Conservation (phyloP, 1,140 invertebrate species). For the Sminthurides bifidus region DNA sequence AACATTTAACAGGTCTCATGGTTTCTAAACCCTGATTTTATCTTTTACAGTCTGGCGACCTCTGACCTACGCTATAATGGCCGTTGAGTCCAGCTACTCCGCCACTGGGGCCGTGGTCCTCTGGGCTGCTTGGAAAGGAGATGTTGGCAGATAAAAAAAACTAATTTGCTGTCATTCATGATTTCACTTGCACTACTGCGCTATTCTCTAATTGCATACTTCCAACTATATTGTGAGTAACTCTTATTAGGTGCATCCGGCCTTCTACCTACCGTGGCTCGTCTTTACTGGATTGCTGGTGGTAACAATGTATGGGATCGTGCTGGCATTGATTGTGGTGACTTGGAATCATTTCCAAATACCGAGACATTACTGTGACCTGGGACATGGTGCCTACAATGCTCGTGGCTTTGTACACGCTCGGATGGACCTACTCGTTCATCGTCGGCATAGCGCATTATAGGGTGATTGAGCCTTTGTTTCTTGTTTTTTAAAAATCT, state of each 20-base stretch:
- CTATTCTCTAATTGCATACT: not conserved
- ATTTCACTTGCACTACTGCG: not conserved
- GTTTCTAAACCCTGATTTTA: not conserved
- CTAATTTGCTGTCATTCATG: not conserved
- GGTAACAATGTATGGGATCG: not conserved
- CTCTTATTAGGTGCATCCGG: slow-evolving; percentile 6
- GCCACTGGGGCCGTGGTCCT: slow-evolving; percentile 1
- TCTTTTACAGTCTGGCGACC: slow-evolving; percentile 16
- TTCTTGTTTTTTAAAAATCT: not conserved
- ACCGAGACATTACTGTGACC: slow-evolving; percentile 13
- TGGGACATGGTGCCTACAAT: slow-evolving; percentile 8
- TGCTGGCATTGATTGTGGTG: slow-evolving; percentile 4
- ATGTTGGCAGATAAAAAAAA: not conserved
- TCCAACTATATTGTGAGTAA: not conserved
- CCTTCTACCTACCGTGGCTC: slow-evolving; percentile 23
- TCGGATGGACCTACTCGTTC: slow-evolving; percentile 10
- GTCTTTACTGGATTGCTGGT: slow-evolving; percentile 11
- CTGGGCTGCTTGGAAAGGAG: slow-evolving; percentile 6
- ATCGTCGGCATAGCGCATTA: slow-evolving; percentile 13
- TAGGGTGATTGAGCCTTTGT: slow-evolving; percentile 20
- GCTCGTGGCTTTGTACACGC: slow-evolving; percentile 1
- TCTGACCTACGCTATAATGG: slow-evolving; percentile 7
- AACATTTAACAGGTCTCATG: not conserved
- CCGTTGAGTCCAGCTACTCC: slow-evolving; percentile 8
- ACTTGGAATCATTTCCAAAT: not conserved